A percentile compares a stretch with the other conserved stretches of the same genome.
Evolutionary conservation across 2,888 invertebrate species (phyloP).

Genomic region (Nowickia ferox): DNA sequence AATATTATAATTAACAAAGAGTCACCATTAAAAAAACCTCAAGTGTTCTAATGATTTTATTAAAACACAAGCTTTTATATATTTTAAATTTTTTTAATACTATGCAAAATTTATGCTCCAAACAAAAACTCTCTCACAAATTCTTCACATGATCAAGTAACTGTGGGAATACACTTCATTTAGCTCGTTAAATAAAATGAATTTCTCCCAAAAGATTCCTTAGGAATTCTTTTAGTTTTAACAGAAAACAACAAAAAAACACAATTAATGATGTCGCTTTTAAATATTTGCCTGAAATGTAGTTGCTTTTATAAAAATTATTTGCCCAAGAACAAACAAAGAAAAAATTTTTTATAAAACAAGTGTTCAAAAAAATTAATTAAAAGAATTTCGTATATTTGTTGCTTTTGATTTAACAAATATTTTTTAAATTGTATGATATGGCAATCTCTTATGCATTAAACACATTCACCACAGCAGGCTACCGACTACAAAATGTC

Average conservation of each 20-base stretch:
- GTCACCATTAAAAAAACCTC: too few relatives aligned
- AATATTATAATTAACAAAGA: too few relatives aligned
- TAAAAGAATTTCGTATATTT: background rate
- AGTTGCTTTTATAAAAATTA: background rate
- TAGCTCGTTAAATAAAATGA: conserved; percentile 38
- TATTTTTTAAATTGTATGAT: background rate
- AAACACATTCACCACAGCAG: too few relatives aligned
- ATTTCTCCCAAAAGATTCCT: conserved; percentile 52
- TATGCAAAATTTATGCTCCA: conserved; percentile 43
- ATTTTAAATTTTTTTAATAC: background rate
- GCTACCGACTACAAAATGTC: too few relatives aligned
- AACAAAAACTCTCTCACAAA: conserved; percentile 40
- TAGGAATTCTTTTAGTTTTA: conserved; percentile 40
- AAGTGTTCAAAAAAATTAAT: conserved; percentile 10
- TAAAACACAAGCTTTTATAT: background rate
- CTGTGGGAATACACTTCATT: conserved; percentile 66
- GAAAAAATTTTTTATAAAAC: background rate
- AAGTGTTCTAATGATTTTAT: background rate
- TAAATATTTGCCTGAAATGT: conserved; percentile 21
- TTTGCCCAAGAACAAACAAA: background rate
- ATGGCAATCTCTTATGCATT: too few relatives aligned
- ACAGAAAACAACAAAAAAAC: conserved; percentile 9
- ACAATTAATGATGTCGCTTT: conserved; percentile 48
- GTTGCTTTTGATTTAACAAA: background rate
- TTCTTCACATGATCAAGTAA: conserved; percentile 31